phyloP scores from a whole-genome alignment of 2,888 invertebrate genomes.

The Eubasilissa splendida region DNA sequence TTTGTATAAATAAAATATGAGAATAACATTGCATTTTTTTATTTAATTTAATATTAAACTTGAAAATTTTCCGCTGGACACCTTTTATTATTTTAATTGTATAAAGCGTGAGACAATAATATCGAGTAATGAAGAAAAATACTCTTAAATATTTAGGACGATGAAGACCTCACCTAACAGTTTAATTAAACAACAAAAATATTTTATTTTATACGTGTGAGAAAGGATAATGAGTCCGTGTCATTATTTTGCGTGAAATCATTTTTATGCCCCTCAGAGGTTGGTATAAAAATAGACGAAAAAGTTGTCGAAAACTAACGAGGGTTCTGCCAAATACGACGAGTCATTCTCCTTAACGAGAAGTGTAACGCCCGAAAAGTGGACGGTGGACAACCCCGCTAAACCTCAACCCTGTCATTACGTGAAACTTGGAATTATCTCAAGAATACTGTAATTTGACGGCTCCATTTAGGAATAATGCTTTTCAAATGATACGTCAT shows the following conservation, averaged over 20 bases:
- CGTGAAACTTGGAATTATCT: slow-evolving; percentile 1
- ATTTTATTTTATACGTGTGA: no score
- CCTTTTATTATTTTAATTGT: no score
- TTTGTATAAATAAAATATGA: no score
- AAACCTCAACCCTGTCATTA: slow-evolving; percentile 1
- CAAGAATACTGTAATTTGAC: slow-evolving; percentile 22
- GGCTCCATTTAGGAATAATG: slow-evolving; percentile 5
- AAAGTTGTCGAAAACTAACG: slow-evolving; percentile 2
- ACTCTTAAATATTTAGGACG: no score
- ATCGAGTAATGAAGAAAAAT: no score
- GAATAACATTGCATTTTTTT: no score
- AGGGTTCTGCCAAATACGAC: neutral
- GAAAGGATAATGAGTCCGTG: slow-evolving; percentile 9
- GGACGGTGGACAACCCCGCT: slow-evolving; percentile 1
- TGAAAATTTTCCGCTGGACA: no score
- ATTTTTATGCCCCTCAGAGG: neutral
- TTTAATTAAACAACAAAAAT: no score
- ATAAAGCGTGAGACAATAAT: no score
- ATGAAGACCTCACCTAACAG: no score
- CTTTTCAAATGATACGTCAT: slow-evolving; percentile 1
- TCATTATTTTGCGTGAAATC: slow-evolving; percentile 32
- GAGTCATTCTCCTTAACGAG: slow-evolving; percentile 28
- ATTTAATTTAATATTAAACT: no score
- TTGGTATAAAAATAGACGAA: neutral
- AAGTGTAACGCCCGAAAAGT: slow-evolving; percentile 6